Percentiles rank a stretch among this genome's conserved stretches.
These are phyloP conservation scores for Athripsodes cinereus DNA, from an alignment of 2,888 invertebrate species.

Conservation along the genomic window DNA sequence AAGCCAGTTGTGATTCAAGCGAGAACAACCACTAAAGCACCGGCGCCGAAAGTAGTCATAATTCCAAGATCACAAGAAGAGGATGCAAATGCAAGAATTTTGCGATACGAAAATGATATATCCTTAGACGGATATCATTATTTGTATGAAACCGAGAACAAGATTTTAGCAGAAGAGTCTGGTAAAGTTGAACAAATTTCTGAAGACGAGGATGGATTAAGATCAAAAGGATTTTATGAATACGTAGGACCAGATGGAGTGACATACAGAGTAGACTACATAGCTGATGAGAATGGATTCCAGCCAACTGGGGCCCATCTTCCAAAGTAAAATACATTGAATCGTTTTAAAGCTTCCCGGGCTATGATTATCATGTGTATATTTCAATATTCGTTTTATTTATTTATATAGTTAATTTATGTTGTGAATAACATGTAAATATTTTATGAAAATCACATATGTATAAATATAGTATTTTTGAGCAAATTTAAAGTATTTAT, in stretches of 20 bases:
- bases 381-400: too few relatives aligned
- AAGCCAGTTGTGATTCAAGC: neutral
- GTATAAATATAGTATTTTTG: too few relatives aligned
- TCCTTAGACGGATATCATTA: constrained; percentile 54
- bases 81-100: constrained; percentile 36
- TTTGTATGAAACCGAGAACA: constrained; percentile 58
- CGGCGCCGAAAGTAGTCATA: neutral
- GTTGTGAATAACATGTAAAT: too few relatives aligned
- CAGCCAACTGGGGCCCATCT: constrained; percentile 50
- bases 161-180: constrained; percentile 56
- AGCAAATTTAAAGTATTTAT: too few relatives aligned
- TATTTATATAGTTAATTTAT: too few relatives aligned
- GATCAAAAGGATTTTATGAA: constrained; percentile 59
- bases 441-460: too few relatives aligned
- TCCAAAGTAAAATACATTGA: constrained; percentile 34
- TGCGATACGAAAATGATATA: constrained; percentile 48
- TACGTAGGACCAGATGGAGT: constrained; percentile 60
- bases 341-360: too few relatives aligned
- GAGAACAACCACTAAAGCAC: constrained; percentile 28
- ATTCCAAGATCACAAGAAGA: constrained; percentile 6
- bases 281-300: constrained; percentile 57
- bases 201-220: constrained; percentile 50
- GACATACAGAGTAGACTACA: constrained; percentile 52
- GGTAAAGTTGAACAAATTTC: constrained; percentile 54
- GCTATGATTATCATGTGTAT: too few relatives aligned